Conservation (phyloP, 1,140 invertebrate species). For the Sesamia nonagrioides region DNA sequence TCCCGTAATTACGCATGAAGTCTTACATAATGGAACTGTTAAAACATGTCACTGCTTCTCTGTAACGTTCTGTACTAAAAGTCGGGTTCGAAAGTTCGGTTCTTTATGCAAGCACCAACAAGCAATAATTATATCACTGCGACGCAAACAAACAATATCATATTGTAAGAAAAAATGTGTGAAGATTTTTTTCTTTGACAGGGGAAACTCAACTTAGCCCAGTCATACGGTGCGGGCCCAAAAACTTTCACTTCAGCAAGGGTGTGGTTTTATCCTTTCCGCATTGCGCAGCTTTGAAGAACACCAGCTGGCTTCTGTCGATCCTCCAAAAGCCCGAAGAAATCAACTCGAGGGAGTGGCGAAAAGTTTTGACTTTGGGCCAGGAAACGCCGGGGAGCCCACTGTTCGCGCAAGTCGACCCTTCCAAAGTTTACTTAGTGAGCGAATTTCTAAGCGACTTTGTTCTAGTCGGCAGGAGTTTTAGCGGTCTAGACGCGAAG, state of each 20-base stretch:
- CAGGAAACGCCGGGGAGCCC: conserved; percentile 98
- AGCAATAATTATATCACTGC: no score
- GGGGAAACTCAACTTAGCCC: conserved; percentile 95
- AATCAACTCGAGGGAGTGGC: conserved; percentile 88
- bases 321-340: conserved; percentile 90
- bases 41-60: no score
- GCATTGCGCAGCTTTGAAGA: conserved; percentile 92
- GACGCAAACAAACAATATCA: no score
- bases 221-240: conserved; percentile 95
- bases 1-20: no score
- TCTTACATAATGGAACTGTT: no score
- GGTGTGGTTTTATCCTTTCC: conserved; percentile 96
- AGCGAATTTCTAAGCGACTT: conserved; percentile 95
- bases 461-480: conserved; percentile 94
- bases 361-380: conserved; percentile 95
- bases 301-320: conserved; percentile 94
- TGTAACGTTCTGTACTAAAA: no score
- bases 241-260: conserved; percentile 93
- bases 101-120: no score
- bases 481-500: conserved; percentile 90
- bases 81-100: no score
- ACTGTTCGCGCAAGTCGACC: conserved; percentile 96
- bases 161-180: not conserved
- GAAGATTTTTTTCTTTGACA: conserved; percentile 58
- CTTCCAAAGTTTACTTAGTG: conserved; percentile 95